Evolutionary conservation across 64 coral and sea anemone genomes (phyloP).

Genomic region (Pocillopora verrucosa): DNA sequence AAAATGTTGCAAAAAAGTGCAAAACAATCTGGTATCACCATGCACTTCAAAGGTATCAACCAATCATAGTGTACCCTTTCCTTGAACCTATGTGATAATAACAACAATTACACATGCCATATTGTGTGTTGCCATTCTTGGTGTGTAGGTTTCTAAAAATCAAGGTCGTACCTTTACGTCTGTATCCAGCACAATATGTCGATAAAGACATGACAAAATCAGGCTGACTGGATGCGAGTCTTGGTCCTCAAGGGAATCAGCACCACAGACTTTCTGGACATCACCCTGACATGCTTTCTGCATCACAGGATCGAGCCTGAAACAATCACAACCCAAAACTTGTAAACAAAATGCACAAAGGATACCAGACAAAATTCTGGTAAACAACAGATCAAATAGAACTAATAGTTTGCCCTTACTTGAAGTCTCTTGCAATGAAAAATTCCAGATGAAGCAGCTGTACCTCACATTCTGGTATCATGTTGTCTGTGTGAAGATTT

Average conservation of each 20-base stretch:
- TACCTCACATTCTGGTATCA: slow-evolving; percentile 61
- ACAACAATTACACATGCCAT: no score
- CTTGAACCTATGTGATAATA: no score
- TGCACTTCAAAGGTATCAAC: no score
- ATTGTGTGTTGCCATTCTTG: no score
- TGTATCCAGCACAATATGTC: slow-evolving; percentile 9
- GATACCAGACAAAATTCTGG: no score
- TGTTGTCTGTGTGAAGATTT: slow-evolving; percentile 72
- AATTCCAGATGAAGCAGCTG: slow-evolving; percentile 91
- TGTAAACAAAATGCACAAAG: no score
- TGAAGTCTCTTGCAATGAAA: slow-evolving; percentile 92
- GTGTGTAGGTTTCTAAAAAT: neutral
- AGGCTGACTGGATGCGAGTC: slow-evolving; percentile 17
- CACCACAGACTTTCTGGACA: neutral
- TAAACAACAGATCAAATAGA: neutral
- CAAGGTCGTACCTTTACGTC: neutral
- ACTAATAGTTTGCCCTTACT: slow-evolving; percentile 44
- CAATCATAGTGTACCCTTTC: no score
- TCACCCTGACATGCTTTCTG: neutral
- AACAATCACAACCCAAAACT: neutral
- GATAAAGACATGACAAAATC: slow-evolving; percentile 34
- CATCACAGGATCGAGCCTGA: slow-evolving; percentile 11
- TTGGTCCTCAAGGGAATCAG: neutral
- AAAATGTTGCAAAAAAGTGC: no score
- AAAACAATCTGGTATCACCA: no score